Evolutionary conservation across 2,113 vertebrate species (phyloP).

Genomic region (Piprites chloris): DNA sequence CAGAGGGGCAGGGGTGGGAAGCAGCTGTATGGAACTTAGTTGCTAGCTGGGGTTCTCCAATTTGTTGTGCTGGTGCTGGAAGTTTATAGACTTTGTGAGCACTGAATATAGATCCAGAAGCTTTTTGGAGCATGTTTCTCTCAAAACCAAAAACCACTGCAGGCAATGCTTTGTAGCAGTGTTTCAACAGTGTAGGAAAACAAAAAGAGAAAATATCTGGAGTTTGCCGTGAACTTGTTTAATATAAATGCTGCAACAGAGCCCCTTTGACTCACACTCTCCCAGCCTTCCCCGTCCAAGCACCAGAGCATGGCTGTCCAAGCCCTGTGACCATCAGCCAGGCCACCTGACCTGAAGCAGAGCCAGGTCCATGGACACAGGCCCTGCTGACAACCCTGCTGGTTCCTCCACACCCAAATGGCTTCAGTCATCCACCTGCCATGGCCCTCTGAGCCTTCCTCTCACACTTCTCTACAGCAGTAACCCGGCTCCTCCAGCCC

Average conservation of each 20-base stretch:
- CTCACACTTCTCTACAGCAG: not conserved
- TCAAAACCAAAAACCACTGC: not conserved
- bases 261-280: not conserved
- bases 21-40: not conserved
- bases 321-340: not conserved
- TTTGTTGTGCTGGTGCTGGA: not conserved
- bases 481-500: accelerated
- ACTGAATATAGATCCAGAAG: not conserved
- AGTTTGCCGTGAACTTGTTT: not conserved
- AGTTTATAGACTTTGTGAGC: not conserved
- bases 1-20: not conserved
- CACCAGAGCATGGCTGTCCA: not conserved
- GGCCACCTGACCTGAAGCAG: not conserved
- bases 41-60: not conserved
- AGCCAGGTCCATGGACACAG: not conserved
- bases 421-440: too few relatives aligned
- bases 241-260: not conserved
- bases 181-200: not conserved
- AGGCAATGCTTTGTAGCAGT: not conserved
- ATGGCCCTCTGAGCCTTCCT: not conserved
- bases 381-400: not conserved
- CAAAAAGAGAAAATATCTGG: not conserved
- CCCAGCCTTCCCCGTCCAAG: not conserved
- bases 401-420: not conserved
- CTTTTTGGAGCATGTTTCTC: not conserved